Conservation (phyloP, 2,797 vertebrate genomes). For the Anguilla marmorata region DNA sequence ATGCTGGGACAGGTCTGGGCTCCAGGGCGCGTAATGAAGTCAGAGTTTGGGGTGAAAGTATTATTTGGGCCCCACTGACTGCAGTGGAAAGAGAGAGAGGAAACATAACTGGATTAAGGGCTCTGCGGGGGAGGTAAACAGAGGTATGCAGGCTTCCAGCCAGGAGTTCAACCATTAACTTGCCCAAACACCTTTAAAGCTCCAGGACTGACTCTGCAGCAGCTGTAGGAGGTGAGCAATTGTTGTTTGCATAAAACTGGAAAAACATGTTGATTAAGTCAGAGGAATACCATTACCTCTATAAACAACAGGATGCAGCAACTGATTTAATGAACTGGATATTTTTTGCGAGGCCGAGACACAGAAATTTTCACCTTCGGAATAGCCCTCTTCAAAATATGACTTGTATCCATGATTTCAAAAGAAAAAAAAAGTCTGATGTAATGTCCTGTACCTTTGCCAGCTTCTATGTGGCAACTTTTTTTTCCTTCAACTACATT, state of each 20-base stretch:
- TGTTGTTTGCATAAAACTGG: slow-evolving; percentile 2
- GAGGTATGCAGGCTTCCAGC: slow-evolving; percentile 53
- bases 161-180: slow-evolving; percentile 57
- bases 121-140: slow-evolving; percentile 45
- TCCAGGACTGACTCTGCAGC: neutral
- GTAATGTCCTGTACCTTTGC: neutral
- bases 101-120: slow-evolving; percentile 51
- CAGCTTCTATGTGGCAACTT: slow-evolving; percentile 11
- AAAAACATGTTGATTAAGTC: slow-evolving; percentile 1
- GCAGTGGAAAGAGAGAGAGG: neutral
- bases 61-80: neutral
- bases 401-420: neutral
- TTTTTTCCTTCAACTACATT: slow-evolving; percentile 8
- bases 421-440: neutral
- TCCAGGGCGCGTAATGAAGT: neutral
- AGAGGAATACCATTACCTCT: neutral
- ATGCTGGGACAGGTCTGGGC: neutral
- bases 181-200: slow-evolving; percentile 35
- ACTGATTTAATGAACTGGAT: neutral
- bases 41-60: neutral
- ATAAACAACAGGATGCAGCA: neutral
- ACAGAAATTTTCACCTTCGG: neutral
- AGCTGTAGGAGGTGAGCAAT: neutral
- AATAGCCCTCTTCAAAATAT: neutral
- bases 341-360: neutral